A percentile compares a stretch with the other conserved stretches of the same genome.
phyloP scores from a whole-genome alignment of 2,888 invertebrate genomes.

The Notocelia uddmanniana region DNA sequence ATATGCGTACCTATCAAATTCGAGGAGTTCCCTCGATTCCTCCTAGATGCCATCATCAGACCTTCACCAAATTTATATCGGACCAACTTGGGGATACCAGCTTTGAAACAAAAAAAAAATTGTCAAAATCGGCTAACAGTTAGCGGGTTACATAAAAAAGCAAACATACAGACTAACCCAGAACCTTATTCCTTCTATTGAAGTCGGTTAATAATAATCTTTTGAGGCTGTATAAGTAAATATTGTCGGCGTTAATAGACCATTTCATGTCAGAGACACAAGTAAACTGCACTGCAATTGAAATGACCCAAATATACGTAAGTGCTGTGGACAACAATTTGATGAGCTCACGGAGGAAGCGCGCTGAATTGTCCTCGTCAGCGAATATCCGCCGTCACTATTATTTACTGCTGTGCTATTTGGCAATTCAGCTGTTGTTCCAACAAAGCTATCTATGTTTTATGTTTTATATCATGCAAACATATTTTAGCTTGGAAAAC shows the following conservation, averaged over 20 bases:
- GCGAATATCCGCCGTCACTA: conserved; percentile 52
- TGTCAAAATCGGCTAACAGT: no score
- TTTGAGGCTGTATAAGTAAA: not conserved
- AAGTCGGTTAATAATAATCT: no score
- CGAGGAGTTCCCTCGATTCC: no score
- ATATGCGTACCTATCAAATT: no score
- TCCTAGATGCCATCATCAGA: no score
- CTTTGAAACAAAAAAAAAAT: no score
- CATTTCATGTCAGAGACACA: not conserved
- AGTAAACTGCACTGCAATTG: conserved; percentile 52
- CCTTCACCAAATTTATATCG: no score
- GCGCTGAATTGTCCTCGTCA: conserved; percentile 58
- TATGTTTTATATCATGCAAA: not conserved
- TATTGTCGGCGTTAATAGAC: conserved; percentile 6
- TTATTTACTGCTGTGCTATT: conserved; percentile 21
- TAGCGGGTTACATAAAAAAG: no score
- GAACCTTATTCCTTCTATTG: no score
- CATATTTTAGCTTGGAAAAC: not conserved
- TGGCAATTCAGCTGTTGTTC: not conserved
- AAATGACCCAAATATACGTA: conserved; percentile 62
- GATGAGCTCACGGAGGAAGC: conserved; percentile 72
- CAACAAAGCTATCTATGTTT: not conserved
- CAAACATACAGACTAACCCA: no score
- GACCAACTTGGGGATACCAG: no score
- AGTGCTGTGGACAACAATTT: conserved; percentile 59